Evolutionary conservation across 2,113 vertebrate genomes (phyloP), one percentile per base, ranked within the genome.

Genomic region (Vanacampus margaritifer): DNA sequence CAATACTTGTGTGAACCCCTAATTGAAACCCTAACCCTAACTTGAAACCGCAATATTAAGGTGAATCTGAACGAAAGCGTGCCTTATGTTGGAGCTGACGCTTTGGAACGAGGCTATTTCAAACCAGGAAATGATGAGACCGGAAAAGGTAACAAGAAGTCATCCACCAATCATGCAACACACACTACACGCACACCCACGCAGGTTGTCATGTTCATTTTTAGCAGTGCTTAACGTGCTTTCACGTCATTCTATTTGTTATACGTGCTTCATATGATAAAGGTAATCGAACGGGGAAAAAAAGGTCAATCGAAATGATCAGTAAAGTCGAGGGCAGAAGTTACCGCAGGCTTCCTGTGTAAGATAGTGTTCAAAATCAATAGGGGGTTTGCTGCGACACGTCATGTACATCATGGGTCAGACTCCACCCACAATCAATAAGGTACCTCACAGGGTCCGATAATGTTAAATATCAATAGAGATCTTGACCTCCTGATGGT

Each of bases 101-200:
- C 12, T 57, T 57, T 17, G 26, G 54, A 32, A 32, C 7, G 26
- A 32, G 54, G 6, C 24, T 32, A 57, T 57, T 57, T 57, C 24
- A 32, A 57, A 57, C 26, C 16, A 28, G 54, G 54, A 57, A 57
- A 57, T 57, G 26, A 57, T 32, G 54, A 57, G 54, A 57, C 26
- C 26, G 28, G 32, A 57, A 32, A 32, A 32, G 26, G 54, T 17
- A 56, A 54, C 23, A 54, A 54, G 24, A 56, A 28, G 14, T 32
- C 24, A 56, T 17, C 16, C 54, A 57, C 32, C 24, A 28, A 9
- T 28, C 26, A 57, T 5, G 5, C 23, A 14, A 57, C 5, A 13
- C 51, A 54, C 24, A 24, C 23, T 17, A 21, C 45, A 48, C 6
- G 21, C 17, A 3, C 19, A 23, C 48, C 7, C 21, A 23, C 19